phyloP scores from a whole-genome alignment of 2,113 vertebrate genomes.

The Cathartes aura region DNA sequence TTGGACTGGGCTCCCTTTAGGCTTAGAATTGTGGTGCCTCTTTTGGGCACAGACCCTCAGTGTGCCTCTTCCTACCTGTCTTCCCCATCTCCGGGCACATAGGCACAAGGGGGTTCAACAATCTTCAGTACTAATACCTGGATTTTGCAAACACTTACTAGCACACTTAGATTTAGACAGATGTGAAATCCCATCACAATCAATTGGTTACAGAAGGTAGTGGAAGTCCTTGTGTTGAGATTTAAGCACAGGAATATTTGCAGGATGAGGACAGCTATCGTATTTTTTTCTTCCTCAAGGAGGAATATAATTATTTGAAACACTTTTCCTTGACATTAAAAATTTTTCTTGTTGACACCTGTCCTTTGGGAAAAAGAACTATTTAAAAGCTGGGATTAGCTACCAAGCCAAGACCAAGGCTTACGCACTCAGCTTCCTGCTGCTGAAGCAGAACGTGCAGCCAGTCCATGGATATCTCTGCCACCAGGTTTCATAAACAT shows the following conservation, averaged over 20 bases:
- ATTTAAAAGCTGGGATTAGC: neutral
- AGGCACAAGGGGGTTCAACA: neutral
- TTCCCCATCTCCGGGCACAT: neutral
- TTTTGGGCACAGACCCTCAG: neutral
- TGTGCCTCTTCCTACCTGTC: neutral
- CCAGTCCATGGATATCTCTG: neutral
- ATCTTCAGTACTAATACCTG: neutral
- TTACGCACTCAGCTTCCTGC: rapidly evolving
- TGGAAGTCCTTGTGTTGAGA: neutral
- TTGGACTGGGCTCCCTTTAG: neutral
- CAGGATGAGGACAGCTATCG: rapidly evolving
- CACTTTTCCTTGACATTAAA: neutral
- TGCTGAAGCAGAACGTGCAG: rapidly evolving
- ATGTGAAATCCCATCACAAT: neutral
- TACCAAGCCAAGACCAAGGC: neutral
- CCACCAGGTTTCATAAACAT: neutral
- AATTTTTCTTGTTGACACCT: neutral
- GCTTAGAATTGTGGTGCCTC: neutral
- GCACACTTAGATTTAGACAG: neutral
- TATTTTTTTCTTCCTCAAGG: neutral
- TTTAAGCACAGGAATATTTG: neutral
- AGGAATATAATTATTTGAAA: neutral
- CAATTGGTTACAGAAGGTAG: neutral
- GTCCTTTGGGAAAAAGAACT: neutral
- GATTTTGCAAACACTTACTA: neutral